Percentiles rank a stretch among this genome's conserved stretches.
These are phyloP conservation scores for Patiria miniata DNA, from an alignment of 35 echinoderm and acorn worm species.

Conservation along the genomic window DNA sequence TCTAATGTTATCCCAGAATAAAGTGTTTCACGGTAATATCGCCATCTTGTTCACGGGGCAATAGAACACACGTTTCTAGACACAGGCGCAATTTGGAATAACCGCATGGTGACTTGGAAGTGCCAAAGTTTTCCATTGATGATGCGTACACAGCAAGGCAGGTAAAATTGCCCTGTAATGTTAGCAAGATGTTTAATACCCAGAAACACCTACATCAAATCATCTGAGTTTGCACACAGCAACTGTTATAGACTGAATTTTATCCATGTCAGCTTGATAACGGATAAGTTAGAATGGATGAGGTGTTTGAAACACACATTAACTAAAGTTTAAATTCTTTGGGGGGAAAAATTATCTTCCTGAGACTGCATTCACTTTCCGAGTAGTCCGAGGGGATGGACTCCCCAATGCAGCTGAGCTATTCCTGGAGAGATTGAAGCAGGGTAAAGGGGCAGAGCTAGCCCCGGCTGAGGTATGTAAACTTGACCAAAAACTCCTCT, in stretches of 20 bases:
- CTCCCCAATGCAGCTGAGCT: conserved; percentile 29
- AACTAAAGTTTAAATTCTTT: no score
- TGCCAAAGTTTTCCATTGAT: no score
- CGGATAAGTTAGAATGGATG: not conserved
- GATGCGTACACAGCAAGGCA: no score
- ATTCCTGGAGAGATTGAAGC: conserved; percentile 34
- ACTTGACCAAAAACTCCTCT: not conserved
- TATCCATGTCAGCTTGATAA: not conserved
- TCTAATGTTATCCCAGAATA: no score
- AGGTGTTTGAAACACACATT: no score
- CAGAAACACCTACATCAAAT: not conserved
- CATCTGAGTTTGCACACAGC: not conserved
- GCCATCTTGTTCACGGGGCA: no score
- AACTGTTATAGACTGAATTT: not conserved
- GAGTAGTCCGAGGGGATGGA: conserved; percentile 39
- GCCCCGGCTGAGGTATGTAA: conserved; percentile 43
- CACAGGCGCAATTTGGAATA: no score
- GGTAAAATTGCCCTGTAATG: no score
- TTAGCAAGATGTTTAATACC: no score
- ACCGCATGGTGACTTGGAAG: no score
- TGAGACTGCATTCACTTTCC: not conserved
- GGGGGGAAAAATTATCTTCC: not conserved
- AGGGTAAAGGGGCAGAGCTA: conserved; percentile 33
- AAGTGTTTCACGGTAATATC: no score
- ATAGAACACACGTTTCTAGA: no score